A percentile compares a stretch with the other conserved stretches of the same genome.
Evolutionary conservation across 2,113 vertebrate species (phyloP).

Genomic region (Catagonus wagneri): DNA sequence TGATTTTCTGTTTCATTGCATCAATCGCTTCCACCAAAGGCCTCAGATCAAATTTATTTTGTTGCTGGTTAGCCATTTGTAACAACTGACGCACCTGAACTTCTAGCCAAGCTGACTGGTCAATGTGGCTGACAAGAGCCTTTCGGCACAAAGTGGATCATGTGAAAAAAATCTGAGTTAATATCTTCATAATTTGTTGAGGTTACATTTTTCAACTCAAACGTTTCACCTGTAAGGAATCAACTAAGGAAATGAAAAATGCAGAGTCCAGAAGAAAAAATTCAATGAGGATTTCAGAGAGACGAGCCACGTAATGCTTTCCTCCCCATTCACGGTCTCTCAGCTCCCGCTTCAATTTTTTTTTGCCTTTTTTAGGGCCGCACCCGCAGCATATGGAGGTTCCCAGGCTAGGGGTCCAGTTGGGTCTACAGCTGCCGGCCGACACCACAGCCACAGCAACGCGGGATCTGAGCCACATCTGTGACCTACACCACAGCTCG

Average conservation of each 20-base stretch:
- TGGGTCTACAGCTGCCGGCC: no score
- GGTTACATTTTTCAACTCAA: slow-evolving; percentile 11
- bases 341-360: not conserved
- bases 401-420: no score
- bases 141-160: slow-evolving; percentile 76
- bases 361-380: no score
- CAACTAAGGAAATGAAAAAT: slow-evolving; percentile 9
- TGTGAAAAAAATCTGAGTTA: not conserved
- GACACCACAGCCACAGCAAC: no score
- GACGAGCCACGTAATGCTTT: not conserved
- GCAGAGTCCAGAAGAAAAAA: not conserved
- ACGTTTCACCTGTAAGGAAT: slow-evolving; percentile 34
- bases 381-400: no score
- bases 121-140: slow-evolving; percentile 87
- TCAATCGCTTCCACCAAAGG: slow-evolving; percentile 86
- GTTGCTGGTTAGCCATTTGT: slow-evolving; percentile 87
- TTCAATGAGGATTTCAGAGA: not conserved
- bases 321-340: accelerated
- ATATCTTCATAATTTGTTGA: not conserved
- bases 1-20: slow-evolving; percentile 87
- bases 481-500: no score
- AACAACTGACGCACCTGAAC: slow-evolving; percentile 87
- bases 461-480: no score
- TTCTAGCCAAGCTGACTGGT: slow-evolving; percentile 88
- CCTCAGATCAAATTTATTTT: slow-evolving; percentile 84